Evolutionary conservation across 2,797 vertebrate species (phyloP), one percentile per base, ranked within the genome.

Genomic region (Falco rusticolus): DNA sequence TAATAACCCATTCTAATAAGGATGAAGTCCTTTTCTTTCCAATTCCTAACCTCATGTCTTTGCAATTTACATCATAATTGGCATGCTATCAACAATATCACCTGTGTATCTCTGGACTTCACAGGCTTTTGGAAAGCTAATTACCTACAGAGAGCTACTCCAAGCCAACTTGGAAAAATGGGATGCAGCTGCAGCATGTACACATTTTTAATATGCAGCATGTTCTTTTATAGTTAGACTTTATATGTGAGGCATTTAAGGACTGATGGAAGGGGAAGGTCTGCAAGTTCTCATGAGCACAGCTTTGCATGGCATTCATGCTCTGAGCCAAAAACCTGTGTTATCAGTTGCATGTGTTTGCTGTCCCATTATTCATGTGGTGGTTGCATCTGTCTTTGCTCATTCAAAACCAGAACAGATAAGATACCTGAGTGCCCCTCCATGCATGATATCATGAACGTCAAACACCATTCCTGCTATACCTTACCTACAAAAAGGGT

Each of bases 11-110:
- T 68, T 83, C 43, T 86, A 91, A 89, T 63, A 75, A 72, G 69
- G 54, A 88, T 50, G 51, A 92, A 91, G 65, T 75, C 61, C 24
- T 16, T 85, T 80, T 90, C 34, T 94, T 86, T 76, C 20, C 37
- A 79, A 74, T 84, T 81, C 48, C 37, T 94, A 90, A 78, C 45
- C 80, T 84, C 29, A 4, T 50, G 63, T 61, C 74, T 92, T 79
- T 72, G 54, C 69, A 90, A 78, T 89, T 93, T 89, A 74, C 53
- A 61, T 68, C 10, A 28, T 75, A 93, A 86, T 64, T 88, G 57
- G 9, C 3, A 0, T 39, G 18, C 68, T 95, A 94, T 71, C 76
- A 77, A 43, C 56, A 92, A 19, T 57, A 75, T 75, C 50, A 89
- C 68, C 53, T 75, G 33, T 37, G 16, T 88, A 76, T 92, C 84